phyloP scores from a whole-genome alignment of 1,140 invertebrate genomes.

The Drosophila saltans region DNA sequence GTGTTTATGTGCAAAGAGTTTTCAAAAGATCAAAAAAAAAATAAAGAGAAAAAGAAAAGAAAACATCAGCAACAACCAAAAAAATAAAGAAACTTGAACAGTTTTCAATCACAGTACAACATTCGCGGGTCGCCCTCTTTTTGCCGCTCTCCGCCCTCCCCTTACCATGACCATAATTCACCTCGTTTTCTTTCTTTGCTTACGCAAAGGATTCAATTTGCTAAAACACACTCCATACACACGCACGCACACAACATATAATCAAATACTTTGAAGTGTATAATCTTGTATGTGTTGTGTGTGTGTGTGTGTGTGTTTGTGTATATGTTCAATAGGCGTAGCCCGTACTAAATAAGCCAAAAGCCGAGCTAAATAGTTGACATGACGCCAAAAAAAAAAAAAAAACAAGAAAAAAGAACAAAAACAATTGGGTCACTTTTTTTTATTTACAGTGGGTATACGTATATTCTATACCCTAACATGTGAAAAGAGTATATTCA shows the following conservation, averaged over 20 bases:
- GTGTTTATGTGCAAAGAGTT: slow-evolving; percentile 54
- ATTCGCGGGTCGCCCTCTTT: slow-evolving; percentile 19
- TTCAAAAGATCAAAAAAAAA: slow-evolving; percentile 57
- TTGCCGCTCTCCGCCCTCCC: too few species aligned
- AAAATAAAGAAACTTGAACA: slow-evolving; percentile 62
- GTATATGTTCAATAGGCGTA: neutral
- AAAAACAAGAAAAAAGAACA: slow-evolving; percentile 8
- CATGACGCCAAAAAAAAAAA: slow-evolving; percentile 26
- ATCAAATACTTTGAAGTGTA: slow-evolving; percentile 74
- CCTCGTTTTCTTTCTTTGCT: slow-evolving; percentile 10
- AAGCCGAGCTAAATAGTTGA: slow-evolving; percentile 43
- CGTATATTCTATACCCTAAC: too few species aligned
- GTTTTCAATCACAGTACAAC: slow-evolving; percentile 59
- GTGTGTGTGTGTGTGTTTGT: neutral
- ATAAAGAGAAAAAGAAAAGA: neutral
- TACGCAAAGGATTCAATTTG: slow-evolving; percentile 69
- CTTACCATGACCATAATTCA: neutral
- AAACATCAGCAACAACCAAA: slow-evolving; percentile 8
- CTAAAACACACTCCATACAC: slow-evolving; percentile 12
- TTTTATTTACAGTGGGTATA: too few species aligned
- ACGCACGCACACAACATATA: slow-evolving; percentile 51
- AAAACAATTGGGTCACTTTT: slow-evolving; percentile 7
- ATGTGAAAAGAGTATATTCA: too few species aligned
- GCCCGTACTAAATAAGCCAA: neutral
- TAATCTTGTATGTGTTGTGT: neutral